A percentile compares a stretch with the other conserved stretches of the same genome.
Conservation (phyloP, 2,888 invertebrate species). For the Ormyrus thymus region DNA sequence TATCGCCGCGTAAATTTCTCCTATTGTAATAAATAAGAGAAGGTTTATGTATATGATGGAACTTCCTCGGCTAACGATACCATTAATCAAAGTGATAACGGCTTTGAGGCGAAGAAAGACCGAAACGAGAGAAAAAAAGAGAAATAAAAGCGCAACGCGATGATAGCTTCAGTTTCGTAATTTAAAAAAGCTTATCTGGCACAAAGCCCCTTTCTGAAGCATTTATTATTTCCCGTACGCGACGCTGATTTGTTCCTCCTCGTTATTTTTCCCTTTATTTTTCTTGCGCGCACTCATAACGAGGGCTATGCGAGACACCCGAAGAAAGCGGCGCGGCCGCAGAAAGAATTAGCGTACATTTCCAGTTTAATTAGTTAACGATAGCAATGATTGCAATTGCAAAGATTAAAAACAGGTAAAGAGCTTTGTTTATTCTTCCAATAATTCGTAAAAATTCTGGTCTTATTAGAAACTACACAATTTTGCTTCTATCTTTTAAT, state of each 20-base stretch:
- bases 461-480: too few relatives aligned
- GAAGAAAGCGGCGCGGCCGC: not conserved
- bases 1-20: conserved; percentile 39
- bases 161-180: conserved; percentile 54
- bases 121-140: conserved; percentile 22
- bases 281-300: conserved; percentile 33
- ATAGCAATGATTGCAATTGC: too few relatives aligned
- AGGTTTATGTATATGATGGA: conserved; percentile 44
- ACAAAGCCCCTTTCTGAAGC: conserved; percentile 48
- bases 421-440: too few relatives aligned
- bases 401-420: too few relatives aligned
- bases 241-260: conserved; percentile 48
- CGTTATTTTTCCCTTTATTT: conserved; percentile 47
- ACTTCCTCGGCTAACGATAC: conserved; percentile 50
- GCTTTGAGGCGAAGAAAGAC: conserved; percentile 39
- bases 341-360: too few relatives aligned
- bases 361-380: too few relatives aligned
- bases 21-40: conserved; percentile 50
- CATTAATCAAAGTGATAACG: conserved; percentile 54
- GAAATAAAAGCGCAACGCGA: conserved; percentile 20
- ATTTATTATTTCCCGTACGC: conserved; percentile 52
- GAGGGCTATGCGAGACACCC: not conserved
- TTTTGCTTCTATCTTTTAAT: too few relatives aligned
- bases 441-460: too few relatives aligned
- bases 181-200: conserved; percentile 56